A percentile compares a stretch with the other conserved stretches of the same genome.
These are phyloP conservation scores for Gymnocypris eckloni DNA, from an alignment of 2,797 vertebrate species.

Conservation along the genomic window DNA sequence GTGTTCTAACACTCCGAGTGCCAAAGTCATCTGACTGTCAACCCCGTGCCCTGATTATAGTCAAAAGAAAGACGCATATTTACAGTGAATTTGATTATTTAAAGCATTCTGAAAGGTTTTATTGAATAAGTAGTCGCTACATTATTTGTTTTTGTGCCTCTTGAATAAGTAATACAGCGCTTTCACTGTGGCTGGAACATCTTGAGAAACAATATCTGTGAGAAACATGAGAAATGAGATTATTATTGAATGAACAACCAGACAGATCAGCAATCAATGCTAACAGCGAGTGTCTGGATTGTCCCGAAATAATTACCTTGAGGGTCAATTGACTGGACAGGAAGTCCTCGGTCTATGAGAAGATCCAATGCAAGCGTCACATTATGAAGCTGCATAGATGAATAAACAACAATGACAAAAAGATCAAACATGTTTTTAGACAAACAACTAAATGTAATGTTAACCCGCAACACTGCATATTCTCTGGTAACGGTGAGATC, in stretches of 20 bases:
- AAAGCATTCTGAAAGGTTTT: conserved; percentile 15
- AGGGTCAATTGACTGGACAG: conserved; percentile 77
- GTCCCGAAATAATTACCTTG: conserved; percentile 80
- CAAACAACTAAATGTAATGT: neutral
- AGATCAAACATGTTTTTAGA: neutral
- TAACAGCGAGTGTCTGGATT: neutral
- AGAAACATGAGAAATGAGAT: conserved; percentile 55
- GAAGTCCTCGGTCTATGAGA: conserved; percentile 78
- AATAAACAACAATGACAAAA: conserved; percentile 24
- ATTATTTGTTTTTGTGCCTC: conserved; percentile 77
- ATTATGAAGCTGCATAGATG: conserved; percentile 84
- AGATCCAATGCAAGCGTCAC: conserved; percentile 88
- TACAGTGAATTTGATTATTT: conserved; percentile 10
- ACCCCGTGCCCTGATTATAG: neutral
- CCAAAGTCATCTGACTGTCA: conserved; percentile 8
- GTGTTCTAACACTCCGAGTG: conserved; percentile 25
- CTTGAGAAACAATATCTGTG: conserved; percentile 89
- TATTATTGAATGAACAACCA: conserved; percentile 13
- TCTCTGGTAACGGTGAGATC: neutral
- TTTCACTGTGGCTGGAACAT: conserved; percentile 79
- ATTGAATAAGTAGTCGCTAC: neutral
- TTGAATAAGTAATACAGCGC: conserved; percentile 87
- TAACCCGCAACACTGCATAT: neutral
- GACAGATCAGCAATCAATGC: conserved; percentile 26
- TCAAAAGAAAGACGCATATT: conserved; percentile 14